phyloP scores from a whole-genome alignment of 2,888 invertebrate genomes.

The Phortica okadai region DNA sequence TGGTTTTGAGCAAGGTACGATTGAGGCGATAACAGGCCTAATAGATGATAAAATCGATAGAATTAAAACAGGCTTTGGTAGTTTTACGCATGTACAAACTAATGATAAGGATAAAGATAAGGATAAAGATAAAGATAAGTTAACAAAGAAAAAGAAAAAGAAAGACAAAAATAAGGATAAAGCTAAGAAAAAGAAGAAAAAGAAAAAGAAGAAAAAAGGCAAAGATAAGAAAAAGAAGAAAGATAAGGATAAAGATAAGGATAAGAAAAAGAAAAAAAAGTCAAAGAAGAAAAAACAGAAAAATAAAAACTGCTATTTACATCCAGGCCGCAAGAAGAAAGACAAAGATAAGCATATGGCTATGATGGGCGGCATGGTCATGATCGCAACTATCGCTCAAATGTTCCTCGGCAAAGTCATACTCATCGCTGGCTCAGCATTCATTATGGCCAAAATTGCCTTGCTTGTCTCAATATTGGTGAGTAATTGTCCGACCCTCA shows the following conservation, averaged over 20 bases:
- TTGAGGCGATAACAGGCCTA: slow-evolving; percentile 45
- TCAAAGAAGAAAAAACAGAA: slow-evolving; percentile 39
- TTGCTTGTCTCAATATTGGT: slow-evolving; percentile 80
- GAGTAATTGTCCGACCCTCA: slow-evolving; percentile 58
- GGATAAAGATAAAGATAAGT: slow-evolving; percentile 34
- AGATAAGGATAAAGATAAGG: slow-evolving; percentile 6
- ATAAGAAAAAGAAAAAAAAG: slow-evolving; percentile 30
- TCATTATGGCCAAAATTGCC: slow-evolving; percentile 82
- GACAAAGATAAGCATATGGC: slow-evolving; percentile 77
- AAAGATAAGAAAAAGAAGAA: slow-evolving; percentile 20
- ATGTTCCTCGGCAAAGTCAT: slow-evolving; percentile 83
- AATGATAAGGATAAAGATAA: slow-evolving; percentile 41
- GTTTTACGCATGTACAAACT: slow-evolving; percentile 46
- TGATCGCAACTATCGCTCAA: slow-evolving; percentile 82
- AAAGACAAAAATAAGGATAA: slow-evolving; percentile 13
- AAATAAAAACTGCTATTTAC: slow-evolving; percentile 63
- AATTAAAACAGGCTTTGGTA: slow-evolving; percentile 55
- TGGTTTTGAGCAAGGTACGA: slow-evolving; percentile 71
- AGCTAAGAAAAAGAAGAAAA: slow-evolving; percentile 35
- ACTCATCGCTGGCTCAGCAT: slow-evolving; percentile 82
- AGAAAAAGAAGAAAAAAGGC: slow-evolving; percentile 23
- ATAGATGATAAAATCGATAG: slow-evolving; percentile 71
- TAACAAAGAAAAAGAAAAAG: slow-evolving; percentile 39
- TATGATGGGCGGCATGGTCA: slow-evolving; percentile 80
- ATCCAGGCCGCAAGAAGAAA: slow-evolving; percentile 79